phyloP scores from a whole-genome alignment of 2,888 invertebrate species.

The Netelia virgata region DNA sequence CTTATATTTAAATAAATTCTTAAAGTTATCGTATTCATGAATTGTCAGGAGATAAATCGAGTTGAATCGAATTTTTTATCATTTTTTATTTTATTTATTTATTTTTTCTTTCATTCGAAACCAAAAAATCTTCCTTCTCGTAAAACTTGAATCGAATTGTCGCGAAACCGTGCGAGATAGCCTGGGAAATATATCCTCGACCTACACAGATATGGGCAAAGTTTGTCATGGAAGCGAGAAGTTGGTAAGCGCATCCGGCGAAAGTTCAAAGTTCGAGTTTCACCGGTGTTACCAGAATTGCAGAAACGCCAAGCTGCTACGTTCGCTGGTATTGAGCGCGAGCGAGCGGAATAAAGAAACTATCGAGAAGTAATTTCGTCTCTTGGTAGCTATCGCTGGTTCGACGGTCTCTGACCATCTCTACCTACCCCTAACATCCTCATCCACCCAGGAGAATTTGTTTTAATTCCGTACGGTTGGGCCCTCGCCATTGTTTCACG shows the following conservation, averaged over 20 bases:
- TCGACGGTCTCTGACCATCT: constrained; percentile 11
- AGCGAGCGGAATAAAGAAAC: constrained; percentile 53
- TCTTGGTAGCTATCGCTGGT: constrained; percentile 7
- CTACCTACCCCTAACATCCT: background rate
- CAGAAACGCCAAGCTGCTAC: constrained; percentile 37
- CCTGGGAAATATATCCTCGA: constrained; percentile 1
- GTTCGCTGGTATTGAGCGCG: constrained; percentile 1
- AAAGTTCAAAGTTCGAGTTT: constrained; percentile 54
- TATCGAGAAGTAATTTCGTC: constrained; percentile 64
- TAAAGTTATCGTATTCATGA: background rate
- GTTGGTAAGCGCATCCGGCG: constrained; percentile 52
- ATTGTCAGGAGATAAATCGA: background rate
- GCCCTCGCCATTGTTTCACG: constrained; percentile 27
- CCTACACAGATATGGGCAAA: constrained; percentile 33
- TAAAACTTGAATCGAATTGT: constrained; percentile 58
- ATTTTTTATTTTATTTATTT: no score
- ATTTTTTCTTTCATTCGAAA: constrained; percentile 14
- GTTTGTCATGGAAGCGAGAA: constrained; percentile 49
- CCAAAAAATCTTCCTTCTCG: constrained; percentile 9
- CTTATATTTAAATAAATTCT: background rate
- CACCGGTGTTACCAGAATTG: constrained; percentile 28
- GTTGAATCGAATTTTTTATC: constrained; percentile 8
- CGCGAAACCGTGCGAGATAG: constrained; percentile 33
- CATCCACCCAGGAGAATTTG: constrained; percentile 37
- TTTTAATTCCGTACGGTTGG: constrained; percentile 31